A percentile compares a stretch with the other conserved stretches of the same genome.
Evolutionary conservation across 2,113 vertebrate species (phyloP).

Genomic region (Gorsachius goisagi): DNA sequence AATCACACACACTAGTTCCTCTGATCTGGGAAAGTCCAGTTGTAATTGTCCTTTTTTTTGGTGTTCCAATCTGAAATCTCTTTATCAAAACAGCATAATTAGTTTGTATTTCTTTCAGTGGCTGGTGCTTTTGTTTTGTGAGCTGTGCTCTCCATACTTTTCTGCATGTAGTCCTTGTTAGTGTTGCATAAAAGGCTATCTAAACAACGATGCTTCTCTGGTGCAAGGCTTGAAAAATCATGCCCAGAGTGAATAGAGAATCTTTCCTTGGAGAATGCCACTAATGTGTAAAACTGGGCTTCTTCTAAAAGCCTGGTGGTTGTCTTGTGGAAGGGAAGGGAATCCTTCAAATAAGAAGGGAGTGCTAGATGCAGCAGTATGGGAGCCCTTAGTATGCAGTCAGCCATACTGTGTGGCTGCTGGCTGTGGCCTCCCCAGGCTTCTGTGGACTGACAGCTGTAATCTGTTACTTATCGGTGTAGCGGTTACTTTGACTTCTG

Average conservation of each 20-base stretch:
- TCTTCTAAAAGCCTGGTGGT: neutral
- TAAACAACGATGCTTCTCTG: neutral
- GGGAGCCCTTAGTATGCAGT: neutral
- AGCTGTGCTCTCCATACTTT: neutral
- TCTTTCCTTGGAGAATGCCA: neutral
- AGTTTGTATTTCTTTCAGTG: slow-evolving; percentile 20
- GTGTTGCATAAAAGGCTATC: neutral
- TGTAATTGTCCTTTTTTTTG: neutral
- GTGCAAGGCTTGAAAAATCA: neutral
- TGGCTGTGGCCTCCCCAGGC: neutral
- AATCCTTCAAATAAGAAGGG: neutral
- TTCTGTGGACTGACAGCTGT: neutral
- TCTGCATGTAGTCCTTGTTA: neutral
- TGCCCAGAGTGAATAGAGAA: neutral
- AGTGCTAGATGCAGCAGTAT: neutral
- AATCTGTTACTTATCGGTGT: neutral
- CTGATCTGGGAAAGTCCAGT: neutral
- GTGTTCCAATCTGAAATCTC: neutral
- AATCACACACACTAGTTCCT: neutral
- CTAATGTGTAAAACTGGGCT: neutral
- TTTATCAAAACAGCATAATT: neutral
- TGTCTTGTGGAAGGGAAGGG: neutral
- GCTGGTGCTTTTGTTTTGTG: slow-evolving; percentile 20
- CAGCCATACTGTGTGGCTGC: neutral
- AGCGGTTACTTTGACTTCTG: neutral